phyloP scores from a whole-genome alignment of 30 jellyfish, hydroid and myxozoan species.

The Calvadosia cruxmelitensis region DNA sequence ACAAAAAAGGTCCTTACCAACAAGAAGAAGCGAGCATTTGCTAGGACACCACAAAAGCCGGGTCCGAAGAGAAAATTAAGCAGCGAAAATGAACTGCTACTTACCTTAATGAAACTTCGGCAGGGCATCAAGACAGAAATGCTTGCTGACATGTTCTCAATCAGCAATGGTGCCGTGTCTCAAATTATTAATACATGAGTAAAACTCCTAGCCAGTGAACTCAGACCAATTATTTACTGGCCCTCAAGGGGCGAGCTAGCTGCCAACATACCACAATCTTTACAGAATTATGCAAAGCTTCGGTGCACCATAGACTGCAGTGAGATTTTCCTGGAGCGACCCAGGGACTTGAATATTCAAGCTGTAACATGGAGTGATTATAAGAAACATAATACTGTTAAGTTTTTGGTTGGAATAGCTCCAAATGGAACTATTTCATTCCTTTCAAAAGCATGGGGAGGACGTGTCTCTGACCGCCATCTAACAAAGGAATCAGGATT shows the following conservation, averaged over 20 bases:
- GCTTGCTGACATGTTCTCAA: background rate
- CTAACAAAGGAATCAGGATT: constrained; percentile 33
- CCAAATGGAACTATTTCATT: constrained; percentile 41
- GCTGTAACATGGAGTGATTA: constrained; percentile 62
- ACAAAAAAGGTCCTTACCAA: constrained; percentile 3
- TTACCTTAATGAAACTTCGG: constrained; percentile 1
- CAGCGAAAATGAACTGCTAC: constrained; percentile 4
- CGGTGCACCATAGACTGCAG: constrained; percentile 50
- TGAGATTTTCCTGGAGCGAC: constrained; percentile 46
- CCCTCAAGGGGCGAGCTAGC: constrained; percentile 3
- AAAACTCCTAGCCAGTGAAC: constrained; percentile 10
- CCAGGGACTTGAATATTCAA: constrained; percentile 31
- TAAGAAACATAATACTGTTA: constrained; percentile 42
- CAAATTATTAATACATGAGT: constrained; percentile 4
- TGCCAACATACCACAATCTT: background rate
- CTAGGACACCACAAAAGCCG: background rate
- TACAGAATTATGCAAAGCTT: constrained; percentile 7
- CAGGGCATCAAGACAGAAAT: constrained; percentile 2
- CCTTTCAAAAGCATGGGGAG: constrained; percentile 28
- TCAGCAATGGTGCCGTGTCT: constrained; percentile 5
- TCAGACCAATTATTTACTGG: constrained; percentile 4
- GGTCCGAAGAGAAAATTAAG: constrained; percentile 5
- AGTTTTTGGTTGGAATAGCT: constrained; percentile 25
- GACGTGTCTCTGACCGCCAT: constrained; percentile 37
- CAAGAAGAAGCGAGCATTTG: background rate